Base-by-base conservation (phyloP, 2,888 invertebrate genomes). In the Rhagium mordax region DNA sequence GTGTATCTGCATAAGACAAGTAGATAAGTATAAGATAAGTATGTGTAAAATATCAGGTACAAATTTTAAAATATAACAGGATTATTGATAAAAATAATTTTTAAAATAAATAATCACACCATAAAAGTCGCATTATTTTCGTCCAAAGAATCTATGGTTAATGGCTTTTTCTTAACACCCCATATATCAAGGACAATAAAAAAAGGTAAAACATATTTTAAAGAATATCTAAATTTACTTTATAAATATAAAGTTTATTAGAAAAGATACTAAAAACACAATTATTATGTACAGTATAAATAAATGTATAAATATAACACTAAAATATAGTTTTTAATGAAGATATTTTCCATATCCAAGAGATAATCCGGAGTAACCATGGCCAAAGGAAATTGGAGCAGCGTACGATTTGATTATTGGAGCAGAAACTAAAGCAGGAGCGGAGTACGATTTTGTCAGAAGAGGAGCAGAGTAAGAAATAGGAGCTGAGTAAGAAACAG, bases 281-380 rank as follows among this genome's bases (percentile, higher is more conserved):
- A 49, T 65, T 55, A 62, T 33, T 70, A 62, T 70, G 57, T 77
- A 76, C 60, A 62, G 61, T 57, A 66, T 64, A 67, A 33, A 74
- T 48, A 60, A 70, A 67, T 10, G 53, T 41, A 41, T 33, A 69
- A 51, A 47, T 53, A 59, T n/a, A 73, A 64, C 71, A 73, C 70
- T 67, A 24, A 62, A 24, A 15, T 24, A 24, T 55, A 57, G 18
- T 60, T 29, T 49, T 29, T 75, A 79, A 65, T 79, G 79, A 21
- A 75, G 53, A n/a, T 70, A 66, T 62, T 76, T 75, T 48, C 78
- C 77, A 47, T 78, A 75, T 47, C 76, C 77, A 15, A 71, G 68
- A 51, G 65, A 48, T 24, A 75, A 47, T 8, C 74, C 75, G 51
- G 69, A 69, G 51, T 77, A 65, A 53, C 69, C 61, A 64, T 48